A percentile compares a stretch with the other conserved stretches of the same genome.
phyloP scores from a whole-genome alignment of 2,888 invertebrate species.

The Drosophila falleni region DNA sequence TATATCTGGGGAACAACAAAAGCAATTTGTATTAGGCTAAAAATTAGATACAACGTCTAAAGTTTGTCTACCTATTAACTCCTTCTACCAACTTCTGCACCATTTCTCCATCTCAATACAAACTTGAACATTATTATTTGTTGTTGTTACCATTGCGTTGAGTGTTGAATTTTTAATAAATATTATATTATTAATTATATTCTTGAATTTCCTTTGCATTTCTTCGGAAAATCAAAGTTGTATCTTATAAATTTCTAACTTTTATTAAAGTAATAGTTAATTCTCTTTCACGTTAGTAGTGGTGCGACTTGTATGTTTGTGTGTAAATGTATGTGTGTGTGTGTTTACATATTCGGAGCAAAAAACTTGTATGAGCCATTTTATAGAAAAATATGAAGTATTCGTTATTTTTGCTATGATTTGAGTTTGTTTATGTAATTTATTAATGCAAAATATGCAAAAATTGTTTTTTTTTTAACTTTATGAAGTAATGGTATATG shows the following conservation, averaged over 20 bases:
- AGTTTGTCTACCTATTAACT: slow-evolving; percentile 75
- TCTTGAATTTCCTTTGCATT: slow-evolving; percentile 11
- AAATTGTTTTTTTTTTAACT: slow-evolving; percentile 35
- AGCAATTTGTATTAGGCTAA: slow-evolving; percentile 72
- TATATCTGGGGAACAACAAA: slow-evolving; percentile 61
- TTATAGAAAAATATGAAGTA: slow-evolving; percentile 74
- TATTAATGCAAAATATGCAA: slow-evolving; percentile 49
- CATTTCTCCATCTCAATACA: slow-evolving; percentile 27
- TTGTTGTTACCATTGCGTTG: slow-evolving; percentile 14
- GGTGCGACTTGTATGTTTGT: slow-evolving; percentile 47
- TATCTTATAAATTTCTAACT: slow-evolving; percentile 63
- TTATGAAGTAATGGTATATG: slow-evolving; percentile 52
- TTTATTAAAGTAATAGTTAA: slow-evolving; percentile 77
- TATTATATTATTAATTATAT: slow-evolving; percentile 16
- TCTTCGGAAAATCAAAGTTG: slow-evolving; percentile 38
- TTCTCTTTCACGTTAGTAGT: slow-evolving; percentile 51
- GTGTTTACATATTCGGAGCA: slow-evolving; percentile 53
- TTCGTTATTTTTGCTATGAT: slow-evolving; percentile 38
- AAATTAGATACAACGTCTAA: slow-evolving; percentile 73
- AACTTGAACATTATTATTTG: slow-evolving; percentile 40
- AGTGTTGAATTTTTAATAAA: slow-evolving; percentile 15
- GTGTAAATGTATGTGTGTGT: slow-evolving; percentile 26
- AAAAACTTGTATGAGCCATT: slow-evolving; percentile 67
- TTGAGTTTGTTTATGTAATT: slow-evolving; percentile 26
- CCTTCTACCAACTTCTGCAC: slow-evolving; percentile 42